Evolutionary conservation across 1,140 invertebrate genomes (phyloP).

Genomic region (Pogonus chalceus): DNA sequence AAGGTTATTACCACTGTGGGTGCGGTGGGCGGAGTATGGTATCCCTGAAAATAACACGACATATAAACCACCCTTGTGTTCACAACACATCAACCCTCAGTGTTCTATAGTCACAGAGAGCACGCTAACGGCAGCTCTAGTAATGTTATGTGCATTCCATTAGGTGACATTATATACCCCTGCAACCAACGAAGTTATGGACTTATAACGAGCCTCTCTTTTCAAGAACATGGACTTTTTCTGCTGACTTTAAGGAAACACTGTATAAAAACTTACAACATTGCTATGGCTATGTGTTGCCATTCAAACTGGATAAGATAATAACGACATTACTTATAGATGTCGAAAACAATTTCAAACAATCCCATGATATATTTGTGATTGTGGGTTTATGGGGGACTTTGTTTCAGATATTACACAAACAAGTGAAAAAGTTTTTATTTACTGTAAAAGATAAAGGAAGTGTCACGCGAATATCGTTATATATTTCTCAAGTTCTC

Average conservation of each 20-base stretch:
- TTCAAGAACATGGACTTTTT: neutral
- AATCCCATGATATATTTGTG: no score
- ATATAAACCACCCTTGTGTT: neutral
- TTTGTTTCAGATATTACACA: no score
- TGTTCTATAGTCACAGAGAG: neutral
- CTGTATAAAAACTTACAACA: neutral
- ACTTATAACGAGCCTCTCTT: neutral
- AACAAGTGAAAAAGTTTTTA: no score
- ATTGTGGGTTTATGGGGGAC: no score
- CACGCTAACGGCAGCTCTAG: neutral
- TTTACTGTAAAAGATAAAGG: no score
- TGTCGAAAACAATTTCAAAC: no score
- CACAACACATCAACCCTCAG: neutral
- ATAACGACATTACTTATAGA: no score
- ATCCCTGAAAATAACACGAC: constrained; percentile 1
- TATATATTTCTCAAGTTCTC: no score
- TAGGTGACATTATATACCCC: neutral
- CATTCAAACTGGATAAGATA: no score
- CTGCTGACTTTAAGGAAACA: neutral
- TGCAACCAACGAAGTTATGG: neutral
- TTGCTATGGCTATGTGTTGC: no score
- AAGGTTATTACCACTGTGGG: constrained; percentile 3
- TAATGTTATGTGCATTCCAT: constrained; percentile 5
- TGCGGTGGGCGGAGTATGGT: no score
- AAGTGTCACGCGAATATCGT: no score